phyloP scores from a whole-genome alignment of 2,888 invertebrate species.

The Leucozona laternaria region DNA sequence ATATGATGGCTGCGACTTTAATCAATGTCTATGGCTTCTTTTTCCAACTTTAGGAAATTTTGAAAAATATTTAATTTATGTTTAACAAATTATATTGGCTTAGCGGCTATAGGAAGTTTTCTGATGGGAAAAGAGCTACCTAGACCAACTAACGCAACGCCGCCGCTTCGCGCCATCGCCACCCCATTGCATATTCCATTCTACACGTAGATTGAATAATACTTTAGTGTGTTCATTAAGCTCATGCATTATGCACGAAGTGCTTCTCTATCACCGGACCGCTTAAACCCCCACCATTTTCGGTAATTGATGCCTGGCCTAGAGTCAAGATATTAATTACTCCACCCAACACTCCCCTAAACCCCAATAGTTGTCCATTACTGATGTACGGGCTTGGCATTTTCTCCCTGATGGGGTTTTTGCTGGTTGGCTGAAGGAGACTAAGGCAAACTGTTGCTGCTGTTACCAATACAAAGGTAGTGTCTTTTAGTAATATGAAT shows the following conservation, averaged over 20 bases:
- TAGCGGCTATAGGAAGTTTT: not conserved
- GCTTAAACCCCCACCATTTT: not conserved
- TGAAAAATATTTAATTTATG: conserved; percentile 35
- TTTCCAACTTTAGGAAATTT: conserved; percentile 24
- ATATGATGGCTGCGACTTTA: not conserved
- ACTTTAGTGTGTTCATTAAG: conserved; percentile 51
- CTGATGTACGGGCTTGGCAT: not conserved
- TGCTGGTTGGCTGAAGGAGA: conserved; percentile 2
- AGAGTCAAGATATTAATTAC: conserved; percentile 60
- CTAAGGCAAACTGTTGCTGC: conserved; percentile 44
- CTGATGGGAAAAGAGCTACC: conserved; percentile 8
- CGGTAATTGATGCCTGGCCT: conserved; percentile 62
- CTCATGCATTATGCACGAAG: conserved; percentile 44
- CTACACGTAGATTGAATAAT: conserved; percentile 31
- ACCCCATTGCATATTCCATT: conserved; percentile 1
- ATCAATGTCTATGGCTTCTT: not conserved
- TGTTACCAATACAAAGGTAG: not conserved
- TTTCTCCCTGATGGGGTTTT: not conserved
- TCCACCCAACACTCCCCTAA: conserved; percentile 26
- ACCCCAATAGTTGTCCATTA: not conserved
- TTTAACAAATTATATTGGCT: conserved; percentile 27
- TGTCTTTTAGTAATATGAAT: not conserved
- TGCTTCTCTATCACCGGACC: not conserved
- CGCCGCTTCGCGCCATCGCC: not conserved
- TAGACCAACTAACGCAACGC: not conserved